Percentiles rank a stretch among this genome's conserved stretches.
These are phyloP conservation scores for Discoglossus pictus DNA, from an alignment of 2,797 vertebrate species.

Conservation along the genomic window DNA sequence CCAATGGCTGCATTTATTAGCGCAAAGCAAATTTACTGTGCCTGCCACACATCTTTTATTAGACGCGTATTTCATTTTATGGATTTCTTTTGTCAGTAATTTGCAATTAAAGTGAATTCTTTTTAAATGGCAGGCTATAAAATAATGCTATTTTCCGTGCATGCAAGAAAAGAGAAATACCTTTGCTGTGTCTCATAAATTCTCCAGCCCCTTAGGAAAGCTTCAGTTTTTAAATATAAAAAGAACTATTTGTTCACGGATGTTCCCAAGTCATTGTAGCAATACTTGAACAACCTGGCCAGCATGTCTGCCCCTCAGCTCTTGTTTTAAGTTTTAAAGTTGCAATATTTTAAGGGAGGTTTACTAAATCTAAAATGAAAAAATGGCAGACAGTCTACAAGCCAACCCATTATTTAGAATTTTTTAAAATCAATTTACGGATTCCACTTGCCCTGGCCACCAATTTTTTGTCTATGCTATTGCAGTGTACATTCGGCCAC, in stretches of 20 bases:
- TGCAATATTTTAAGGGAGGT: too few relatives aligned
- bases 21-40: constrained; percentile 27
- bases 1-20: constrained; percentile 36
- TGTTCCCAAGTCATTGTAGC: constrained; percentile 15
- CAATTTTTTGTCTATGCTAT: too few relatives aligned
- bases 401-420: too few relatives aligned
- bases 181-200: constrained; percentile 32
- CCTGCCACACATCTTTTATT: constrained; percentile 40
- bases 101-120: constrained; percentile 49
- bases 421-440: too few relatives aligned
- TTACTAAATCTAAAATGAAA: too few relatives aligned
- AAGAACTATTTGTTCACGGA: constrained; percentile 25
- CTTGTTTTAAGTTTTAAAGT: too few relatives aligned
- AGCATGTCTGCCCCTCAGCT: too few relatives aligned
- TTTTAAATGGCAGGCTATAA: constrained; percentile 46
- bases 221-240: constrained; percentile 14
- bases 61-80: constrained; percentile 47
- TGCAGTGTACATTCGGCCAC: too few relatives aligned
- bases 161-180: background rate
- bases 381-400: too few relatives aligned
- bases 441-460: too few relatives aligned
- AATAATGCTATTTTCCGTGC: constrained; percentile 34
- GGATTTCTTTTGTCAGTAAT: constrained; percentile 45
- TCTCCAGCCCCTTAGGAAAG: too few relatives aligned
- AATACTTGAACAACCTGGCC: constrained; percentile 17